Percentiles rank a stretch among this genome's conserved stretches.
Evolutionary conservation across 1,140 invertebrate species (phyloP).

Genomic region (Paralvinella palmiformis): DNA sequence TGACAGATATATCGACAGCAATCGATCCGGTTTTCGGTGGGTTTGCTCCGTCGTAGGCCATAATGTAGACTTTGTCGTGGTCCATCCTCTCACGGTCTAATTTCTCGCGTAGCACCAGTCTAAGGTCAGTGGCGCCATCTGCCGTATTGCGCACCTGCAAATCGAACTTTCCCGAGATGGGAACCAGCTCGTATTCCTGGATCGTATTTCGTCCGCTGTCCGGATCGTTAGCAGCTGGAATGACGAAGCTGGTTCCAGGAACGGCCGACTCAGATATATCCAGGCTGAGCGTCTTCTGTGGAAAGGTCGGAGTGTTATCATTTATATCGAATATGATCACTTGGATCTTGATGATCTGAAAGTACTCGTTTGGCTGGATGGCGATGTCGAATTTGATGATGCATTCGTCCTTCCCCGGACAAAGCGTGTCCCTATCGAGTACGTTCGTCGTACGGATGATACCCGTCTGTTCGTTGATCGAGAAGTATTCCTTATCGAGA

Average conservation of each 20-base stretch:
- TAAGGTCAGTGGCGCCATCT: constrained; percentile 12
- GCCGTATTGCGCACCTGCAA: constrained; percentile 7
- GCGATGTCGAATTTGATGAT: constrained; percentile 12
- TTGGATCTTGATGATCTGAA: constrained; percentile 36
- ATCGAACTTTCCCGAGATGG: constrained; percentile 14
- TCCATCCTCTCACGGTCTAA: constrained; percentile 16
- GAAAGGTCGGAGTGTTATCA: constrained; percentile 84
- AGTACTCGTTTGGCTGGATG: constrained; percentile 12
- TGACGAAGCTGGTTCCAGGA: constrained; percentile 58
- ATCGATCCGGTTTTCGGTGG: constrained; percentile 8
- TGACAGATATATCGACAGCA: constrained; percentile 8
- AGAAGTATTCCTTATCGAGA: constrained; percentile 4
- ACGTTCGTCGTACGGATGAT: constrained; percentile 8
- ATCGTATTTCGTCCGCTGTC: constrained; percentile 10
- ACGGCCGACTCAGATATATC: constrained; percentile 48
- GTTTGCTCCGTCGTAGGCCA: constrained; percentile 17
- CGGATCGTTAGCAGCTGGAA: constrained; percentile 14
- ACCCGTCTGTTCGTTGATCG: constrained; percentile 15
- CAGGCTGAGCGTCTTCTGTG: constrained; percentile 21
- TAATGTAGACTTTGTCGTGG: constrained; percentile 9
- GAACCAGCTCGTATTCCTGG: constrained; percentile 7
- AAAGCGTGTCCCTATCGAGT: constrained; percentile 18
- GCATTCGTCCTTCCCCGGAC: constrained; percentile 12
- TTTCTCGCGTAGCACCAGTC: constrained; percentile 7
- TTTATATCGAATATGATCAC: constrained; percentile 66